Evolutionary conservation across 2,113 vertebrate genomes (phyloP).

Genomic region (Pterocles orientalis): DNA sequence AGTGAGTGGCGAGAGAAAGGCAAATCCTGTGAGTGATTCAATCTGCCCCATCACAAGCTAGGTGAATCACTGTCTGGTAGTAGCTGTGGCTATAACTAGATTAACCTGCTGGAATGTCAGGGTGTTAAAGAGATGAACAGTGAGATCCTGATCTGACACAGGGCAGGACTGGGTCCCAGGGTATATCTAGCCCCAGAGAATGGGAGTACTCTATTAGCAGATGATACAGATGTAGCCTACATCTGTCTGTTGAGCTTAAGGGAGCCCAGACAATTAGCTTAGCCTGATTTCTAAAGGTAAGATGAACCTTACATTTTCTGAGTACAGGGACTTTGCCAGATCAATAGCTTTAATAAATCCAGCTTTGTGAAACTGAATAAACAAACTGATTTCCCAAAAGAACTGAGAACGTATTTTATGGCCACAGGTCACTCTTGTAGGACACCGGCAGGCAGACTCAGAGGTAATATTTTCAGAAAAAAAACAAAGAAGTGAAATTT

Average conservation of each 20-base stretch:
- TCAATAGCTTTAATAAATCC: background rate
- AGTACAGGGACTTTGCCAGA: background rate
- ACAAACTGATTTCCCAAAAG: background rate
- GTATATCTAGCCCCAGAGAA: background rate
- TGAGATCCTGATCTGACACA: background rate
- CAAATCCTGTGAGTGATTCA: background rate
- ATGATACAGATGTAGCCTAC: background rate
- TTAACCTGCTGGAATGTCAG: background rate
- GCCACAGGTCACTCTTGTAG: background rate
- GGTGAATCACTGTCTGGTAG: background rate
- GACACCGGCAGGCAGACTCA: background rate
- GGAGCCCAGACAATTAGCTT: background rate
- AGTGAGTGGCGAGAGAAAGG: background rate
- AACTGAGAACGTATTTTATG: background rate
- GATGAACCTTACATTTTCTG: background rate
- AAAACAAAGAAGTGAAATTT: background rate
- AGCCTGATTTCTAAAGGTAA: background rate
- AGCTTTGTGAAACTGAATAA: background rate
- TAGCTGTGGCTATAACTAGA: background rate
- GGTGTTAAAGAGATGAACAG: background rate
- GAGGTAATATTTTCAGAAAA: background rate
- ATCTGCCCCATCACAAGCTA: fast-evolving
- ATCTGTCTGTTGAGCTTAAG: background rate
- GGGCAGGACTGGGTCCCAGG: background rate
- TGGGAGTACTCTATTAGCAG: background rate